phyloP scores from a whole-genome alignment of 1,140 invertebrate species.

The Aphis gossypii region DNA sequence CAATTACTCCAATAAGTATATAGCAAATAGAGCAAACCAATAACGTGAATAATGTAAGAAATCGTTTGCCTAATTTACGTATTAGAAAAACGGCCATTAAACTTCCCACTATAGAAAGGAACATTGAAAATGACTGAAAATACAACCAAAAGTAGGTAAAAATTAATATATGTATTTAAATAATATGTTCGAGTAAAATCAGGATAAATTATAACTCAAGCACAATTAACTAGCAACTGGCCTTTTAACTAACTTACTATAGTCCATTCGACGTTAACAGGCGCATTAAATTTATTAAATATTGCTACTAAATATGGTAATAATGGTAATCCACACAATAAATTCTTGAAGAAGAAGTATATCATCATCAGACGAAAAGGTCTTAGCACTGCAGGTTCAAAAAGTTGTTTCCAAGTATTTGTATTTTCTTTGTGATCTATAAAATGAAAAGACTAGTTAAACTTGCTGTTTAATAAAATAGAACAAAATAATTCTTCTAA shows the following conservation, averaged over 20 bases:
- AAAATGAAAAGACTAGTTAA: background rate
- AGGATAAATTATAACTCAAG: background rate
- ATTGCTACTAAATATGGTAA: background rate
- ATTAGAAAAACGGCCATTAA: background rate
- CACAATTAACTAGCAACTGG: background rate
- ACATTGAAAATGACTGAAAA: background rate
- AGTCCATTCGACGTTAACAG: constrained; percentile 4
- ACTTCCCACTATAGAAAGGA: background rate
- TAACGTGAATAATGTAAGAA: background rate
- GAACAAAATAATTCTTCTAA: background rate
- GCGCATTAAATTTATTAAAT: background rate
- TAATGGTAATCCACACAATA: background rate
- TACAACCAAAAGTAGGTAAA: background rate
- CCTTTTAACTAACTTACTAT: constrained; percentile 8
- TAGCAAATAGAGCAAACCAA: constrained; percentile 7
- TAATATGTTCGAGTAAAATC: background rate
- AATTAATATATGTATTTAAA: background rate
- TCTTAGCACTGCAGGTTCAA: background rate
- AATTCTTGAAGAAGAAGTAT: background rate
- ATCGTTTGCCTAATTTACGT: background rate
- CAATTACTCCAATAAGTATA: background rate
- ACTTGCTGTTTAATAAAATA: background rate
- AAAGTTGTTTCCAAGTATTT: background rate
- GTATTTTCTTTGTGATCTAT: background rate
- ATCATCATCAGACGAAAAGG: background rate